Conservation (phyloP, 1,140 invertebrate genomes). For the Mamestra configurata region DNA sequence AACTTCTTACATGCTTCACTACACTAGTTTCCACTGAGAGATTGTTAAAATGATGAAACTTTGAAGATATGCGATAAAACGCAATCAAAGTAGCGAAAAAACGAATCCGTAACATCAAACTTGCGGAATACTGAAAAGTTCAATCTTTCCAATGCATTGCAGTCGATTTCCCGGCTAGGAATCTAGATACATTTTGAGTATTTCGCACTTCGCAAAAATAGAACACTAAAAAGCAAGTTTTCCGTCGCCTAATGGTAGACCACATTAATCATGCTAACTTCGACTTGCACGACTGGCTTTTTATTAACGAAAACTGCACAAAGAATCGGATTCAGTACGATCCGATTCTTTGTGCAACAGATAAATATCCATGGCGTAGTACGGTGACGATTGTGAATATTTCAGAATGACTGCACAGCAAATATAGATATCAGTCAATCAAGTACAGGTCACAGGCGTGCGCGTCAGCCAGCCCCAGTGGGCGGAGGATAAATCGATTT, state of each 20-base stretch:
- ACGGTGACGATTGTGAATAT: slow-evolving; percentile 1
- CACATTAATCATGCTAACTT: slow-evolving; percentile 33
- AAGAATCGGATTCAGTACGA: no score
- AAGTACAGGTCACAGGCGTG: slow-evolving; percentile 1
- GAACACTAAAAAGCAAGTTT: slow-evolving; percentile 22
- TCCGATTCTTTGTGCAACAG: background rate
- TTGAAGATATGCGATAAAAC: no score
- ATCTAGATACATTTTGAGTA: slow-evolving; percentile 20
- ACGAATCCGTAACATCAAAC: background rate
- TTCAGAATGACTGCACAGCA: slow-evolving; percentile 14
- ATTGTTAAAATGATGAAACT: no score
- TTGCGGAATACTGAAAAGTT: background rate
- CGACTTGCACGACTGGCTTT: slow-evolving; percentile 9
- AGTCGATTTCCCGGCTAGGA: slow-evolving; percentile 1
- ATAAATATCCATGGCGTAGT: slow-evolving; percentile 11
- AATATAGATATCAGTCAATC: slow-evolving; percentile 35
- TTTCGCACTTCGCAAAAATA: slow-evolving; percentile 22
- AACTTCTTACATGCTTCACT: no score
- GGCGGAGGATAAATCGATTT: slow-evolving; percentile 33
- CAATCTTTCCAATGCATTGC: background rate
- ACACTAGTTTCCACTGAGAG: no score
- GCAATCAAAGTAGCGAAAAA: background rate
- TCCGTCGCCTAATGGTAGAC: background rate
- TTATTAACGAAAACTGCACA: slow-evolving; percentile 1
- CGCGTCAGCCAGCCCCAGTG: background rate